phyloP scores from a whole-genome alignment of 35 echinoderm and acorn worm species.

The Ptychodera flava region DNA sequence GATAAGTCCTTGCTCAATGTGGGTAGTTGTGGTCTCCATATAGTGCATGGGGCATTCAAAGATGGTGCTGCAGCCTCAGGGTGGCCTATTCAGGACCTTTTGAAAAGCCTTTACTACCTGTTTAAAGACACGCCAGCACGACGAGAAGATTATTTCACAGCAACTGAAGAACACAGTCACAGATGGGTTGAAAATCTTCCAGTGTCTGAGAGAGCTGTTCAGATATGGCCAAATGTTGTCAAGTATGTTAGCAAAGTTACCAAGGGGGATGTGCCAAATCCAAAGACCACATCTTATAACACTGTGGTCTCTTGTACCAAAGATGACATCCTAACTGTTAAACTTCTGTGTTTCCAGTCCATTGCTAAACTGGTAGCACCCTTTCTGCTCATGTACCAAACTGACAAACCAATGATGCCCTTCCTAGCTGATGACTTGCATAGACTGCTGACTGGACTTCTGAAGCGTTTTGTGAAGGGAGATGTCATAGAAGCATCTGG shows the following conservation, averaged over 20 bases:
- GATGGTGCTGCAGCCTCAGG: constrained; percentile 20
- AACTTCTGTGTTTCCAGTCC: constrained; percentile 35
- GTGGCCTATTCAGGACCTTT: not conserved
- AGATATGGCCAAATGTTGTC: constrained; percentile 23
- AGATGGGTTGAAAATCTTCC: constrained; percentile 20
- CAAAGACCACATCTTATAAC: constrained; percentile 44
- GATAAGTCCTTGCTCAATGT: constrained; percentile 19
- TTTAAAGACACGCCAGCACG: constrained; percentile 56
- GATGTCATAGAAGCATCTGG: not conserved
- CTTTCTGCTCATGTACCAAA: constrained; percentile 35
- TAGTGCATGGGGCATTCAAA: constrained; percentile 48
- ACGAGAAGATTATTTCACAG: constrained; percentile 40
- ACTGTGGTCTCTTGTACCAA: constrained; percentile 26
- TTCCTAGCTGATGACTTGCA: constrained; percentile 37
- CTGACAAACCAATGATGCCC: constrained; percentile 54
- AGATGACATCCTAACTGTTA: constrained; percentile 24
- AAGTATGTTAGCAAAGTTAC: constrained; percentile 21
- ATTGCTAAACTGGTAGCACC: constrained; percentile 24
- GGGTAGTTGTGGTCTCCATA: constrained; percentile 40
- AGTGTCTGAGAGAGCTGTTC: constrained; percentile 22
- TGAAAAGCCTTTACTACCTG: constrained; percentile 24
- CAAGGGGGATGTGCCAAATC: constrained; percentile 28
- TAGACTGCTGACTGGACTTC: constrained; percentile 23
- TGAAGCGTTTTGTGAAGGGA: constrained; percentile 57
- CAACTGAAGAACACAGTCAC: constrained; percentile 23